Evolutionary conservation across 2,797 vertebrate species (phyloP), one percentile per base, ranked within the genome.

Genomic region (Oreochromis grahami): DNA sequence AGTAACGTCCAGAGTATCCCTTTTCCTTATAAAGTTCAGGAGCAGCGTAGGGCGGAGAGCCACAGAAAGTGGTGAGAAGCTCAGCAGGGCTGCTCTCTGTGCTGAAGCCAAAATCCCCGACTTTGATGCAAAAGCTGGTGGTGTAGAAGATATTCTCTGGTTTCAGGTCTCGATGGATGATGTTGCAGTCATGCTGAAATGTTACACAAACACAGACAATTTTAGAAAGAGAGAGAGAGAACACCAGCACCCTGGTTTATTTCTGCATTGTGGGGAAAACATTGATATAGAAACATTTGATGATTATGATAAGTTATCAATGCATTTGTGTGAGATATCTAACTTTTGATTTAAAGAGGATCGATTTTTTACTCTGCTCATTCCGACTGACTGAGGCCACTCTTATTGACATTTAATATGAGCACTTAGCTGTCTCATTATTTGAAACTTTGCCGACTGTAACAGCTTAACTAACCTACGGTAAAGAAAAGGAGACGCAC

Each of bases 51-150:
- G 96, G 95, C 0, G 96, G 96, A 1, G 97, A 97, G 84, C 97
- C 97, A 15, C 97, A 97, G 88, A 96, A 97, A 55, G 84, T 95
- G 77, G 87, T 95, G 82, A 97, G 95, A 17, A 93, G 88, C 12
- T 96, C 95, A 2, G 63, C 63, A 1, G 94, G 90, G 38, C 80
- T 60, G 19, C 85, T 94, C 76, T 94, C 83, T 0, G 91, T 92
- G 89, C 96, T 96, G 93, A 97, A 97, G 53, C 97, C 97, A 5
- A 97, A 96, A 85, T 97, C 97, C 2, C 96, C 97, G 2, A 97
- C 94, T 88, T 97, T 97, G 86, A 97, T 94, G 88, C 95, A 95
- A 92, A 94, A 93, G 87, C 87, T 94, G 80, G 95, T 96, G 80
- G 96, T 97, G 92, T 96, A 96, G 87, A 97, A 97, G 50, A 97